phyloP scores from a whole-genome alignment of 2,888 invertebrate species.

The Drosophila anceps region DNA sequence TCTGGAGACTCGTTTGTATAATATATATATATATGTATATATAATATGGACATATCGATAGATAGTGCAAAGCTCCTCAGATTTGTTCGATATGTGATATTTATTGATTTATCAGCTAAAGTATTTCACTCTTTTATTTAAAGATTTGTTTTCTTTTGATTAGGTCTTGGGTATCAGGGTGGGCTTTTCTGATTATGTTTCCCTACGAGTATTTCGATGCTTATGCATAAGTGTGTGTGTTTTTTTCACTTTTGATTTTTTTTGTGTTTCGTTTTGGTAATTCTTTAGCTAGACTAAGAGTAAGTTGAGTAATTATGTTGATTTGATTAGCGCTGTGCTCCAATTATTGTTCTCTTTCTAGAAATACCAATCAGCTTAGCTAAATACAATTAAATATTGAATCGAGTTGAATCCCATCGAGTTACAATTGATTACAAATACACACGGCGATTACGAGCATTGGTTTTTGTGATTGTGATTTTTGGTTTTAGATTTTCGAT shows the following conservation, averaged over 20 bases:
- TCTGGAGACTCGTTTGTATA: slow-evolving; percentile 15
- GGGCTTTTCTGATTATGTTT: slow-evolving; percentile 11
- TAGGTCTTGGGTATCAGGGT: slow-evolving; percentile 23
- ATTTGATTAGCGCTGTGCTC: slow-evolving; percentile 76
- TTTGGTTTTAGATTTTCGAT: slow-evolving; percentile 53
- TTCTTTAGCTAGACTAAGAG: slow-evolving; percentile 33
- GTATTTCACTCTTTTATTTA: slow-evolving; percentile 31
- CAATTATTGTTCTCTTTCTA: slow-evolving; percentile 78
- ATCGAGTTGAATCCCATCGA: slow-evolving; percentile 62
- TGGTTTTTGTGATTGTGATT: slow-evolving; percentile 22
- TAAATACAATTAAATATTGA: slow-evolving; percentile 58
- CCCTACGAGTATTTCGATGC: slow-evolving; percentile 33
- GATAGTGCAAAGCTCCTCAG: slow-evolving; percentile 54
- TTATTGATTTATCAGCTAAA: slow-evolving; percentile 15
- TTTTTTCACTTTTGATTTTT: background rate
- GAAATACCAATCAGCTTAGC: slow-evolving; percentile 73
- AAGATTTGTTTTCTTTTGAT: background rate
- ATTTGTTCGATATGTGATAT: slow-evolving; percentile 52
- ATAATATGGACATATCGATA: slow-evolving; percentile 53
- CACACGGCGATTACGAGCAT: slow-evolving; percentile 21
- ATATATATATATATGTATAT: slow-evolving; percentile 18
- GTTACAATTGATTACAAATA: slow-evolving; percentile 48
- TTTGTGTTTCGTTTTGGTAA: background rate
- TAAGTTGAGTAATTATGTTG: slow-evolving; percentile 36
- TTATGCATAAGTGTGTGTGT: slow-evolving; percentile 22